Base-by-base conservation (phyloP, 1,140 invertebrate species). In the Leptoteleia sp. region DNA sequence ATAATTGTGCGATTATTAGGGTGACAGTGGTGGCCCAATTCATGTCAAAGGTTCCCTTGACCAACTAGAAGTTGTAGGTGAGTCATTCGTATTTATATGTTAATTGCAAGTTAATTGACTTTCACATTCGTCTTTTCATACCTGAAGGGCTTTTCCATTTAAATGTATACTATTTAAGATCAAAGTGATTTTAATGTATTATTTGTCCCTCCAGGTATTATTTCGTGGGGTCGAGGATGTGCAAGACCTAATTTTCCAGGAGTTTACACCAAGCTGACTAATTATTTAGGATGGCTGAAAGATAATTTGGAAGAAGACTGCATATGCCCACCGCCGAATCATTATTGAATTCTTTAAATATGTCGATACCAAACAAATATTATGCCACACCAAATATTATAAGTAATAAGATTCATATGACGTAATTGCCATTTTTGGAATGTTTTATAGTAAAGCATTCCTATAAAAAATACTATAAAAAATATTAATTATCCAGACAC, bases 221-320 rank as follows among this genome's bases (percentile, higher is more conserved):
- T 94, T 1, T 94, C 93, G 0, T 95, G 95, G 94, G 96, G 95
- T 0, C 89, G 93, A 37, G 94, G 94, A 0, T 95, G 94, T 81
- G 94, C 93, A 0, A 87, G 93, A 48, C 93, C 93, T 7, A 92
- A 93, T 47, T 93, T 93, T 61, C 95, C 95, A 0, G 94, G 94
- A 4, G 92, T 96, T 3, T 96, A 95, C 79, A 94, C 94, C 0
- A 91, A 93, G 77, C 89, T 95, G 0, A 91, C 91, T 1, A 92
- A 93, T 43, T 95, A 95, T 81, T 80, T 94, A 11, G 91, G 91
- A 1, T 96, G 93, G 93, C 89, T 94, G 1, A 83, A 90, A 16
- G 87, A 90, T 35, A 82, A 90, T 27, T 80, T 92, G 3, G 82
- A 87, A 1, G 89, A 86, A 13, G 90, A 92, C 80, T 93, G 92